phyloP scores from a whole-genome alignment of 2,888 invertebrate genomes.

The Eupelmus urozonus region DNA sequence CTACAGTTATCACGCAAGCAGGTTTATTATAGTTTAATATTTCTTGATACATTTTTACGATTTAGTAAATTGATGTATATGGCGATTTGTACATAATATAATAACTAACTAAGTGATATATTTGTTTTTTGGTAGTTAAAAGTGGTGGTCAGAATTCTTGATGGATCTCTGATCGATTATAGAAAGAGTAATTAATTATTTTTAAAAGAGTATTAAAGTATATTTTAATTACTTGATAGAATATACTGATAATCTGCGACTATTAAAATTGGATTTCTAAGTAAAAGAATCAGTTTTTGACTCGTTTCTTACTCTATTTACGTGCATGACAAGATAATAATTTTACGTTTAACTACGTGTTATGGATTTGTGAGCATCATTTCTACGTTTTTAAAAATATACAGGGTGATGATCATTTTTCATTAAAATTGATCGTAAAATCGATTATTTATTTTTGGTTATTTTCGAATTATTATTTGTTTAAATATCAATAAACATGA shows the following conservation, averaged over 20 bases:
- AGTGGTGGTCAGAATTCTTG: constrained; percentile 65
- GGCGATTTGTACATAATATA: neutral
- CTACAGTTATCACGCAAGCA: neutral
- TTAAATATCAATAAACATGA: too few relatives aligned
- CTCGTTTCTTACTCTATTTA: constrained; percentile 29
- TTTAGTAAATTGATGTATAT: neutral
- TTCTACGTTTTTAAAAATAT: constrained; percentile 41
- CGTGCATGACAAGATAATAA: constrained; percentile 28
- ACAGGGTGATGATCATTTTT: constrained; percentile 50
- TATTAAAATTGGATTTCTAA: constrained; percentile 10
- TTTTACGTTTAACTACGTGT: constrained; percentile 68
- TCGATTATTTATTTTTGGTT: too few relatives aligned
- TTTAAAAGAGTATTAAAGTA: neutral
- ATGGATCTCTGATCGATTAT: constrained; percentile 39
- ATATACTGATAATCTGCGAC: constrained; percentile 42
- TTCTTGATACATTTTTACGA: constrained; percentile 7
- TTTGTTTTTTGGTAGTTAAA: constrained; percentile 60
- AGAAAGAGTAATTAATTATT: constrained; percentile 8
- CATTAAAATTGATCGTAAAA: neutral
- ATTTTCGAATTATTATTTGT: neutral
- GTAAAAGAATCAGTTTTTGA: constrained; percentile 25
- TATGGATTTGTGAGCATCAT: constrained; percentile 77
- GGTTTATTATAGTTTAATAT: neutral
- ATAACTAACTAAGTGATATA: neutral
- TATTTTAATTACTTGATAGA: neutral